Evolutionary conservation across 53 echinoderm and acorn worm genomes (phyloP), one percentile per base, ranked within the genome.

Genomic region (Mesocentrotus franciscanus): DNA sequence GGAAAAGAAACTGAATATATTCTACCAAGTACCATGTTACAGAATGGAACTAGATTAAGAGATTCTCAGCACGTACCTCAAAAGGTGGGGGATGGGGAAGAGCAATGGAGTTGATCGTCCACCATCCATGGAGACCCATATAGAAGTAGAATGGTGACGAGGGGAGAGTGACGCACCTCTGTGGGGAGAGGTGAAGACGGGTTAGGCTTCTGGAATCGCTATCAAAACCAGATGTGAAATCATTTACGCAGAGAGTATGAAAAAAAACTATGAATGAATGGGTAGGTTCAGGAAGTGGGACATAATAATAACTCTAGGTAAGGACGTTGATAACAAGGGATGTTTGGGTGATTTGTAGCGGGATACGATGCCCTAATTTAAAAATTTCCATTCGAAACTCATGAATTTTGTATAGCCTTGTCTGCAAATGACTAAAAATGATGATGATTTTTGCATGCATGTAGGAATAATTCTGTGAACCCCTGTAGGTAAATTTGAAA

Each of bases 91-190:
- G 42, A 0, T 2, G 42, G 36, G 36, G 22, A 20, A 8, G 36
- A 30, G 74, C 30, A 30, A 13, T 29, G 74, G 30, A 16, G 33
- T 18, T 18, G 9, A 81, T 22, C 9, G 11, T 42, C 36, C 22
- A 81, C 36, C 22, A 42, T 13, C 20, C 16, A 64, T 64, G 36
- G 81, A 81, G 81, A 81, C 81, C 42, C 42, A 22, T 15, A 36
- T 35, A 78, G 27, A 78, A 78, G 15, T 35, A 36, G 81, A 36
- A 8, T 5, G 17, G 81, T 10, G 33, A 78, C 17, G 81, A 81
- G 81, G 81, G 42, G 81, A 81, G 17, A 42, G 81, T 81, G 81
- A 81, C 81, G 81, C 81, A 42, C 81, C 81, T 81, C 20, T 42
- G 42, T 39, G 35, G 81, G 14, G 72, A 72, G 81, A 81, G 81